Conservation (phyloP, 30 jellyfish, hydroid and myxozoan genomes). For the Aurelia sp. region DNA sequence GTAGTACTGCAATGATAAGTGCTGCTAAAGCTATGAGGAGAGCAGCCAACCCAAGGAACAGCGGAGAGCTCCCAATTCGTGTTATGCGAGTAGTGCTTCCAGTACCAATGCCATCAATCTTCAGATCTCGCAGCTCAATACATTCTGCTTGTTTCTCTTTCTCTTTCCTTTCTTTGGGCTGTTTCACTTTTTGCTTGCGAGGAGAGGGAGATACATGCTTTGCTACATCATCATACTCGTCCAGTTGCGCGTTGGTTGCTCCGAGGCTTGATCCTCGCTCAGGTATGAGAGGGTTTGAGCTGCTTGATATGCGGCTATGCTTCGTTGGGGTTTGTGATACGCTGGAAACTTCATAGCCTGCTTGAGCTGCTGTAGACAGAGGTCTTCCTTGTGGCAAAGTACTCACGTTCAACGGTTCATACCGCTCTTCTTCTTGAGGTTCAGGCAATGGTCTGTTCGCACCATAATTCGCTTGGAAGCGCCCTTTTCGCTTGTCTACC, state of each 20-base stretch:
- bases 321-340: no score
- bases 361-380: no score
- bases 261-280: no score
- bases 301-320: no score
- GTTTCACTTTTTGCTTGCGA: background rate
- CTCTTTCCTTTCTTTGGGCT: background rate
- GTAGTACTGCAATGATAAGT: constrained; percentile 4
- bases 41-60: constrained; percentile 14
- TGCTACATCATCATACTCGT: constrained; percentile 3
- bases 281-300: no score
- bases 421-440: constrained; percentile 1
- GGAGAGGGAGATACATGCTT: no score
- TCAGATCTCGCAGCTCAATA: constrained; percentile 13
- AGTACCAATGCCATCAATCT: background rate
- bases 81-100: background rate
- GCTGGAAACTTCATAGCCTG: no score
- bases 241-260: background rate
- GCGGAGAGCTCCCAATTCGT: background rate
- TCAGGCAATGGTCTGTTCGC: background rate
- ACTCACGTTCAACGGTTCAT: constrained; percentile 1
- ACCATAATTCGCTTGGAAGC: no score
- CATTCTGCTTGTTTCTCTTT: background rate
- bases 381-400: background rate
- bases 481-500: no score
- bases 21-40: constrained; percentile 13